Conservation (phyloP, 1,140 invertebrate species). For the Sarcophaga bullata region DNA sequence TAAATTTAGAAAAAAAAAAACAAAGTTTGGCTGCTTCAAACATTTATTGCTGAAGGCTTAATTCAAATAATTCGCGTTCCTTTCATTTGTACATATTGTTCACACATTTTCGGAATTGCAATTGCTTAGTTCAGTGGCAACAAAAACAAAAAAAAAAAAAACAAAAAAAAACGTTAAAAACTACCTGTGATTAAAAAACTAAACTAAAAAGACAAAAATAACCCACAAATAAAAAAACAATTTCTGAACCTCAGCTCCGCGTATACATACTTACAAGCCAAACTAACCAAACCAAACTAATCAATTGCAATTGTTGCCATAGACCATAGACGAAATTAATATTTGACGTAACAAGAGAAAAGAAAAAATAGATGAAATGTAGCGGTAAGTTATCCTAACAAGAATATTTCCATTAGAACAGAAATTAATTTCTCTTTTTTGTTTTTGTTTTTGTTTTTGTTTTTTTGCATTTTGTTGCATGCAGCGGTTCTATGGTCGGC, state of each 20-base stretch:
- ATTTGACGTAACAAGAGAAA: constrained; percentile 12
- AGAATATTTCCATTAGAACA: background rate
- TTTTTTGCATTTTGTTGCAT: constrained; percentile 28
- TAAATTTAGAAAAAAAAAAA: background rate
- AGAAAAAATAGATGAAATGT: constrained; percentile 63
- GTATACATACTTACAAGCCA: background rate
- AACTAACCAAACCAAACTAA: background rate
- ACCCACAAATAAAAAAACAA: background rate
- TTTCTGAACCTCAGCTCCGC: background rate
- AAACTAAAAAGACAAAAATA: background rate
- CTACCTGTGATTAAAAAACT: constrained; percentile 23
- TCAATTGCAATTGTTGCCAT: background rate
- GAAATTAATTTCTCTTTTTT: background rate
- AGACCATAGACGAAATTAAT: background rate
- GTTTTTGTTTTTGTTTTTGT: background rate
- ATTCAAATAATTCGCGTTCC: background rate
- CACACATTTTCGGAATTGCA: background rate
- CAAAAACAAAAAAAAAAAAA: background rate
- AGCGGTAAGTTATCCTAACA: constrained; percentile 56
- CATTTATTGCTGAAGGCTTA: background rate
- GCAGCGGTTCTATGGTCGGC: constrained; percentile 68
- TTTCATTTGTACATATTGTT: background rate
- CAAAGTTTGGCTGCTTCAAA: background rate
- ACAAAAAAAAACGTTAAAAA: background rate
- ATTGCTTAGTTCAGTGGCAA: background rate